Percentiles rank a stretch among this genome's conserved stretches.
These are phyloP conservation scores for Balanococcus diminutus DNA, from an alignment of 2,888 invertebrate species.

Conservation along the genomic window DNA sequence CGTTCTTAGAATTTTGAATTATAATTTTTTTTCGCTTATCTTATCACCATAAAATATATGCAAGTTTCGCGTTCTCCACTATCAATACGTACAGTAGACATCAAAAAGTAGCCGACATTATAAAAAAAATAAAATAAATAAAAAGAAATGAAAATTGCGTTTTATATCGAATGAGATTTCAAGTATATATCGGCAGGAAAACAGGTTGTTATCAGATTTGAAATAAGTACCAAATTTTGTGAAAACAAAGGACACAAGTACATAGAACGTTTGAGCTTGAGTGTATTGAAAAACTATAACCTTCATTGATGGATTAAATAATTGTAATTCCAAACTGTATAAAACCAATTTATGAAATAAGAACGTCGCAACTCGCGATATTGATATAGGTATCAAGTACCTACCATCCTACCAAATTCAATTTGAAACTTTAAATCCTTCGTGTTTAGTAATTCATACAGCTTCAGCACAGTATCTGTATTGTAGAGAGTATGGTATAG, in stretches of 20 bases:
- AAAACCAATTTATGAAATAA: background rate
- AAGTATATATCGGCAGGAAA: constrained; percentile 24
- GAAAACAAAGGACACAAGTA: background rate
- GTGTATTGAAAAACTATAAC: background rate
- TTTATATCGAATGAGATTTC: constrained; percentile 26
- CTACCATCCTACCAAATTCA: too few relatives aligned
- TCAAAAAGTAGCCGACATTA: constrained; percentile 39
- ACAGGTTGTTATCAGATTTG: constrained; percentile 17
- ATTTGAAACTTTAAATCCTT: too few relatives aligned
- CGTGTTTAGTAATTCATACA: too few relatives aligned
- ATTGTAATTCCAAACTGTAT: background rate
- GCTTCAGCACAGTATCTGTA: too few relatives aligned
- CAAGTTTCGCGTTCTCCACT: background rate
- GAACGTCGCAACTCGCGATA: too few relatives aligned
- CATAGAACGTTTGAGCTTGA: background rate
- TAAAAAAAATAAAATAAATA: constrained; percentile 6
- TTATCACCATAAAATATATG: constrained; percentile 23
- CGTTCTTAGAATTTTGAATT: constrained; percentile 29
- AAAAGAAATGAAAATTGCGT: constrained; percentile 24
- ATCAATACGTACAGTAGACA: background rate
- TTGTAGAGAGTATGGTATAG: too few relatives aligned
- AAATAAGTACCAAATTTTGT: constrained; percentile 11
- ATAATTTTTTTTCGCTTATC: constrained; percentile 33
- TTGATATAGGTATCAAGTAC: too few relatives aligned
- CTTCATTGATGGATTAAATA: background rate